phyloP scores from a whole-genome alignment of 2,888 invertebrate genomes.

The Lasioglossum malachurum region DNA sequence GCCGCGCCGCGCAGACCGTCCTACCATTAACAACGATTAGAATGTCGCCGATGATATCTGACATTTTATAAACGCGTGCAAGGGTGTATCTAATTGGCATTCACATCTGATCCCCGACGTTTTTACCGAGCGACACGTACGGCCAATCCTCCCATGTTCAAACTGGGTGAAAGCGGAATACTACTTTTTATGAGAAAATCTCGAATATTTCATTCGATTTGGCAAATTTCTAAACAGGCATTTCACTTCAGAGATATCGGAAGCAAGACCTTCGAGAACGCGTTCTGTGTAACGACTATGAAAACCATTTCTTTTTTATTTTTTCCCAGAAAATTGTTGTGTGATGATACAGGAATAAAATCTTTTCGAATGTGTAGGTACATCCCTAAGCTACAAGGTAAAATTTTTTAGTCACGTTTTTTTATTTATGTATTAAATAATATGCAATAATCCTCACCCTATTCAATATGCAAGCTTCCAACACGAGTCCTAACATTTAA shows the following conservation, averaged over 20 bases:
- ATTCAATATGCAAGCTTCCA: no score
- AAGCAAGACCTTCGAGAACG: not conserved
- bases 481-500: no score
- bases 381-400: not conserved
- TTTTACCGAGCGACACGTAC: not conserved
- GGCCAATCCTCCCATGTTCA: not conserved
- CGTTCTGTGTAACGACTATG: no score
- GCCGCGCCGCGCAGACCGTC: not conserved
- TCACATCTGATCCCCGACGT: not conserved
- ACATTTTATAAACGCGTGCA: conserved; percentile 14
- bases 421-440: not conserved
- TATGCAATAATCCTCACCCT: no score
- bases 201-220: not conserved
- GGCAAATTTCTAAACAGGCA: not conserved
- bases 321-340: not conserved
- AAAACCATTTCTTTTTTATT: not conserved
- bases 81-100: conserved; percentile 15
- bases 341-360: not conserved
- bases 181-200: not conserved
- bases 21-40: conserved; percentile 17
- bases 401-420: not conserved
- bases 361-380: not conserved
- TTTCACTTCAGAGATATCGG: not conserved
- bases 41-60: conserved; percentile 16
- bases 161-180: not conserved